Evolutionary conservation across 2,888 invertebrate species (phyloP), one percentile per base, ranked within the genome.

Genomic region (Pseudococcus longispinus): DNA sequence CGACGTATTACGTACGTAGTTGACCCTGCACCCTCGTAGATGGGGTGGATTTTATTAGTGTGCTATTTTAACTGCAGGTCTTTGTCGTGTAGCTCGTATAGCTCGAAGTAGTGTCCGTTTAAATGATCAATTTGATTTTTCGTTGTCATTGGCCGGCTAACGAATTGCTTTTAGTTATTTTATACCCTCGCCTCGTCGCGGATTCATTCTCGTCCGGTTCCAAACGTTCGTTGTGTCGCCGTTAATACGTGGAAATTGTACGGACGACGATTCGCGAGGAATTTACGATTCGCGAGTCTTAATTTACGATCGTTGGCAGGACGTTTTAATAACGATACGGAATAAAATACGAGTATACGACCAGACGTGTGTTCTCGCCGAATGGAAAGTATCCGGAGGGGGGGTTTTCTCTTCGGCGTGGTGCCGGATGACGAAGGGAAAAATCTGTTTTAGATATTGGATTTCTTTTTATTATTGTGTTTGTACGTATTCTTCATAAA

Each of bases 91-190:
- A 6, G 37, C 23, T 15, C 20, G 11, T 60, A n/a, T n/a, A n/a
- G n/a, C n/a, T n/a, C n/a, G 20, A 9, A 3, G 23, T 55, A 5
- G 55, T 8, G 60, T 60, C 9, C 23, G 60, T 60, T 60, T 60
- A 60, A 60, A 60, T 60, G 60, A 60, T 60, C 60, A 60, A 60
- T 60, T 60, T 60, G 60, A 60, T 60, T 23, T 60, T 60, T 60
- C 23, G 18, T 55, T 55, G 60, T 60, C 23, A 60, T 60, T 60
- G 23, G 8, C 51, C 51, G 46, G 13, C 13, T 46, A 46, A 46
- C 46, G 46, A 60, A 20, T 60, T 23, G 20, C 60, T 23, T 23
- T 60, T 11, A 15, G 2, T 46, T 46, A 51, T 51, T 51, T 51
- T 51, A 0, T 13, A n/a, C 51, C n/a, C 51, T 46, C 44, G 11